A percentile compares a stretch with the other conserved stretches of the same genome.
Conservation (phyloP, 2,113 vertebrate genomes). For the Oncorhynchus kisutch region DNA sequence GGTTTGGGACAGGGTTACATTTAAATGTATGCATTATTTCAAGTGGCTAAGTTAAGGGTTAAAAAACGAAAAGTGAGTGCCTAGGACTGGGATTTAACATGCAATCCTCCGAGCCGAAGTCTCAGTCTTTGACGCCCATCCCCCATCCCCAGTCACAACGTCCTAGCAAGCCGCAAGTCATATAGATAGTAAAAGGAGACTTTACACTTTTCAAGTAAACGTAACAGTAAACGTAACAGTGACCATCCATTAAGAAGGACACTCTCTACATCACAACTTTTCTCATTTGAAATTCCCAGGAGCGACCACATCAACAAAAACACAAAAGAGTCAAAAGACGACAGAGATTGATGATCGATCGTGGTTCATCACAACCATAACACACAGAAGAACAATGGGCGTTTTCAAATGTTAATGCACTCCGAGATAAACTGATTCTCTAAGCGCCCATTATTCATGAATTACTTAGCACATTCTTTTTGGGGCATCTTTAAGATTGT, state of each 20-base stretch:
- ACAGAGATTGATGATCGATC: constrained; percentile 42
- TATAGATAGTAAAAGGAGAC: too few relatives aligned
- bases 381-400: constrained; percentile 34
- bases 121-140: too few relatives aligned
- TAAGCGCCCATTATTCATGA: constrained; percentile 47
- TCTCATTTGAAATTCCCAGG: neutral
- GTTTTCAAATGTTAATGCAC: constrained; percentile 34
- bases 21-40: too few relatives aligned
- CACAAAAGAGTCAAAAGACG: constrained; percentile 8
- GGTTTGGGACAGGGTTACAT: too few relatives aligned
- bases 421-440: constrained; percentile 48
- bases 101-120: too few relatives aligned
- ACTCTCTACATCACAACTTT: neutral
- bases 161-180: too few relatives aligned
- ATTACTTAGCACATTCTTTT: constrained; percentile 49
- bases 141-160: too few relatives aligned
- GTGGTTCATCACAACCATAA: constrained; percentile 35
- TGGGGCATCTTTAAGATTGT: constrained; percentile 42
- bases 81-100: too few relatives aligned
- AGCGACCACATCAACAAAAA: neutral
- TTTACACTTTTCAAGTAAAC: too few relatives aligned
- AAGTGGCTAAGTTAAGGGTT: too few relatives aligned
- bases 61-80: too few relatives aligned
- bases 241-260: too few relatives aligned
- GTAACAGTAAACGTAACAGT: neutral